Evolutionary conservation across 2,113 vertebrate genomes (phyloP), one percentile per base, ranked within the genome.

Genomic region (Bombycilla garrulus): DNA sequence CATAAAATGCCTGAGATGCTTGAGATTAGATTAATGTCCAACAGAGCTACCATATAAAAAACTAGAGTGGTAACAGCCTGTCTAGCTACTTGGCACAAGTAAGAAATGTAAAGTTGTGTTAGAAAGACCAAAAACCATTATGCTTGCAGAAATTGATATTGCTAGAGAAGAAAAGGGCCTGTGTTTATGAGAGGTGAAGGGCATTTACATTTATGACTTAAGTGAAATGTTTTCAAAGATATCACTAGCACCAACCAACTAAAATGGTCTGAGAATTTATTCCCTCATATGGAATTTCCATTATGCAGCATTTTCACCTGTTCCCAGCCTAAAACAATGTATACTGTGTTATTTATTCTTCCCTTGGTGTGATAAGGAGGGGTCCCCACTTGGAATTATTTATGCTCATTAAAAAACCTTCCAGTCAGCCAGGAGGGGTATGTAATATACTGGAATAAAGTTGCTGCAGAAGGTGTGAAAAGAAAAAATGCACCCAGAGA

Each of bases 241-340:
- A 54, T 54, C 21, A 60, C 35, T 54, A 76, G 15, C 33, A 57
- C 66, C 42, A 38, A 65, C 45, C 14, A 61, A 3, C 31, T 77
- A 62, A 95, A 96, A 84, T 22, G 11, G 14, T 38, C 51, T 73
- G 35, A 91, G 29, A 88, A 94, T 88, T 78, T 81, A 88, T 88
- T 93, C 36, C 16, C 35, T 93, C 29, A 56, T n/a, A 80, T 38
- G 58, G 38, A 83, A 90, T 81, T 95, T 90, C 67, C 72, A 88
- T 88, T 72, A 73, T 38, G 64, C 47, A 66, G 31, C 45, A 45
- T 81, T 93, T 90, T 90, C 69, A 40, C 56, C 33, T 83, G 7
- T 38, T 82, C 23, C 14, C 33, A 73, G 50, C 18, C 64, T 61
- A n/a, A 7, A 87, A 40, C 25, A 69, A 77, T 17, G 8, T 20